A percentile compares a stretch with the other conserved stretches of the same genome.
Conservation (phyloP, 2,113 vertebrate species). For the Eurystomus gularis region DNA sequence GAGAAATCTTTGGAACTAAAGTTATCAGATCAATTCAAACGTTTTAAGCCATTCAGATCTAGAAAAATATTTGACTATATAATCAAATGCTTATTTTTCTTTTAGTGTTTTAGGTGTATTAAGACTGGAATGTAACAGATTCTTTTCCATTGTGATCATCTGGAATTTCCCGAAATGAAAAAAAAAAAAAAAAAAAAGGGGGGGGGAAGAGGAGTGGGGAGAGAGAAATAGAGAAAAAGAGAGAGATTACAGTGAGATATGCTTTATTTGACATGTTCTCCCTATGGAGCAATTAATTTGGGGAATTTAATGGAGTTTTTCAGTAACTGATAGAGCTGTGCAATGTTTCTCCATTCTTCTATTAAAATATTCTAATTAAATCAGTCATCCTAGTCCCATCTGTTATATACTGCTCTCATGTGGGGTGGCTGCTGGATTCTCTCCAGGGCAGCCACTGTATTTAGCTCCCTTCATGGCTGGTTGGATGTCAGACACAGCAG, state of each 20-base stretch:
- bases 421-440: constrained; percentile 70
- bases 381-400: constrained; percentile 78
- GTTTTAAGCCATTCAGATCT: neutral
- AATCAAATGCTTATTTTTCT: constrained; percentile 22
- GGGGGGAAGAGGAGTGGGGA: neutral
- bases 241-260: constrained; percentile 25
- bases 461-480: constrained; percentile 74
- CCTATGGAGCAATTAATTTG: constrained; percentile 74
- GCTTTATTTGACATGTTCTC: constrained; percentile 70
- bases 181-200: neutral
- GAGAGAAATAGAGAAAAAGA: neutral
- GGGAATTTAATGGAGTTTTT: constrained; percentile 70
- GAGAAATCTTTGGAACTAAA: neutral
- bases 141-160: constrained; percentile 4
- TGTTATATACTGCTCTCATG: constrained; percentile 72
- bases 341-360: constrained; percentile 65
- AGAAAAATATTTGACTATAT: constrained; percentile 47
- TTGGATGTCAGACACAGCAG: constrained; percentile 67
- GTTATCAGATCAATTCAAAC: neutral
- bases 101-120: constrained; percentile 31
- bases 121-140: neutral
- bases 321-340: constrained; percentile 67
- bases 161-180: constrained; percentile 23
- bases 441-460: constrained; percentile 70
- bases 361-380: constrained; percentile 84